Evolutionary conservation across 2,113 vertebrate species (phyloP).

Genomic region (Solea senegalensis): DNA sequence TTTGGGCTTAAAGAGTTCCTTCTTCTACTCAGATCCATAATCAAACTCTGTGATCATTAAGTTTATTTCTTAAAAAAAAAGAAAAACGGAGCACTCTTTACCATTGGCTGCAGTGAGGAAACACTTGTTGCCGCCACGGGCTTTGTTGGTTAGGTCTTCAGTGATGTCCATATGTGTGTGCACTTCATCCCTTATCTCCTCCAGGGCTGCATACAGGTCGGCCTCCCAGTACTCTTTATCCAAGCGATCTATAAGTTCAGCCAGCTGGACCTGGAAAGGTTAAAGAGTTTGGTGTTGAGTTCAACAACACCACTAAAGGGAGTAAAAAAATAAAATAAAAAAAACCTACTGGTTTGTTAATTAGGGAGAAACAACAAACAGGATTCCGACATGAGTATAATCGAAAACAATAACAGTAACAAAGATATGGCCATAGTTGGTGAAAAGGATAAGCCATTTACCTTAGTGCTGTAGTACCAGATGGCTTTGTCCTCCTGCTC

Average conservation of each 20-base stretch:
- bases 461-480: constrained; percentile 81
- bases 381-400: no score
- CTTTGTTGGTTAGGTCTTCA: constrained; percentile 96
- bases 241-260: constrained; percentile 90
- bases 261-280: constrained; percentile 86
- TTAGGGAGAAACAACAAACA: no score
- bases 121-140: constrained; percentile 93
- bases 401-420: no score
- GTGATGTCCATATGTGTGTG: constrained; percentile 95
- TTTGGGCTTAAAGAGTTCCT: constrained; percentile 22
- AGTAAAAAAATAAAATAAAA: neutral
- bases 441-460: constrained; percentile 24
- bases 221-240: constrained; percentile 96
- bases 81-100: constrained; percentile 59
- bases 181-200: constrained; percentile 94
- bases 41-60: neutral
- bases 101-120: constrained; percentile 94
- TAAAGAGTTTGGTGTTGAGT: neutral
- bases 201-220: constrained; percentile 90
- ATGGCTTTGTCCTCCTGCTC: constrained; percentile 76
- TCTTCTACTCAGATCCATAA: neutral
- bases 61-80: neutral
- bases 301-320: neutral
- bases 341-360: no score
- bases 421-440: neutral